These are phyloP conservation scores for Pangasius macronema DNA, from an alignment of 2,797 vertebrate genomes.

Conservation along the genomic window DNA sequence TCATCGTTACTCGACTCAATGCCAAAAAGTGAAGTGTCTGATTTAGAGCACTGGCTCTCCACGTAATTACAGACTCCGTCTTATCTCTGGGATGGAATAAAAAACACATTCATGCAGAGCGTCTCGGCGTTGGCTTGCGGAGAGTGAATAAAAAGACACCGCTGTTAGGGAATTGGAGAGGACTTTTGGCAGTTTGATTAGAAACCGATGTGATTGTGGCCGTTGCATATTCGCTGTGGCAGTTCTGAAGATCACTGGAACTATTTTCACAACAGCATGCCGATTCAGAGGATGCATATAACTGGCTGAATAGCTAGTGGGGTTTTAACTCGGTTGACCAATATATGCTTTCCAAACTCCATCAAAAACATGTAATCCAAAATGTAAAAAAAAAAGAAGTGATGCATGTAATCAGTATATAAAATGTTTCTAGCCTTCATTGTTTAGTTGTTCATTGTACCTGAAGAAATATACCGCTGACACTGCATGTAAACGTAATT, in stretches of 20 bases:
- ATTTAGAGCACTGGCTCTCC: constrained; percentile 87
- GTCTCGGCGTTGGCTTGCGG: constrained; percentile 61
- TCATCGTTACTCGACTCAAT: constrained; percentile 77
- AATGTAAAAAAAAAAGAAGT: neutral
- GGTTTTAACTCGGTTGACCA: constrained; percentile 20
- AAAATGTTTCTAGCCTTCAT: neutral
- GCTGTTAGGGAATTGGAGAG: constrained; percentile 59
- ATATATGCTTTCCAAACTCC: constrained; percentile 12
- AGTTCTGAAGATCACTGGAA: constrained; percentile 41
- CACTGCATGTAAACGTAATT: neutral
- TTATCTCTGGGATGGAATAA: constrained; percentile 85
- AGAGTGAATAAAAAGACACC: constrained; percentile 60
- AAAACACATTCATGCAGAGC: constrained; percentile 82
- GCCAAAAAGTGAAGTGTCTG: constrained; percentile 89
- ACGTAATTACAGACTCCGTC: constrained; percentile 82
- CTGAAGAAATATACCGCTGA: neutral
- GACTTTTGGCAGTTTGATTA: constrained; percentile 60
- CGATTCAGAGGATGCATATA: neutral
- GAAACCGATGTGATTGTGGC: constrained; percentile 61
- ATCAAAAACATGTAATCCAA: neutral
- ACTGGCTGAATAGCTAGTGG: constrained; percentile 9
- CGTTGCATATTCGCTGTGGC: constrained; percentile 37
- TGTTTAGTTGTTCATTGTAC: too few species aligned
- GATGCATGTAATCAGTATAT: neutral
- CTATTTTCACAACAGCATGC: constrained; percentile 1